phyloP scores from a whole-genome alignment of 2,888 invertebrate genomes.

The Tachina grossa region DNA sequence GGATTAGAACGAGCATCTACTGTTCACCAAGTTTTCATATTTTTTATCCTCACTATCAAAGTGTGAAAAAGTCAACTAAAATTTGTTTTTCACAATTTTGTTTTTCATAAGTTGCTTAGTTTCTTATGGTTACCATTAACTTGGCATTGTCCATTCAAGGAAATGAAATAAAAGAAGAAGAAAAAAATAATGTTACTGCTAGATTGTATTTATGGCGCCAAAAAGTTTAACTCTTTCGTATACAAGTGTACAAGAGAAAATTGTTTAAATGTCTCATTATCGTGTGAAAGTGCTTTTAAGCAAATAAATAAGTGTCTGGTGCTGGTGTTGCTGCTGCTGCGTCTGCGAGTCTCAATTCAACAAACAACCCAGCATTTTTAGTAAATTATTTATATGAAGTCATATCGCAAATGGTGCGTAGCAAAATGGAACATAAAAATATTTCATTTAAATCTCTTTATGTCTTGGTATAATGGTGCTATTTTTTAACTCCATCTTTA shows the following conservation, averaged over 20 bases:
- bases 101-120: constrained; percentile 19
- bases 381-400: constrained; percentile 65
- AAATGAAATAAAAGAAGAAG: constrained; percentile 1
- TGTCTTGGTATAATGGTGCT: neutral
- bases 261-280: constrained; percentile 53
- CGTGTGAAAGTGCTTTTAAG: constrained; percentile 59
- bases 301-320: constrained; percentile 45
- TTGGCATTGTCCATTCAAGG: constrained; percentile 64
- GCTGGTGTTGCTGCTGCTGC: neutral
- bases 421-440: constrained; percentile 23
- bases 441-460: constrained; percentile 19
- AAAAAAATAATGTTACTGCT: constrained; percentile 51
- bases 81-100: constrained; percentile 5
- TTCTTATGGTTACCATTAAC: constrained; percentile 51
- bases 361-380: constrained; percentile 25
- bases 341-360: constrained; percentile 35
- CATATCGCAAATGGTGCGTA: constrained; percentile 63
- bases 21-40: neutral
- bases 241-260: constrained; percentile 10
- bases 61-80: constrained; percentile 63
- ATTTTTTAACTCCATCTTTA: neutral
- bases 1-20: neutral
- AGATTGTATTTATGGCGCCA: constrained; percentile 66
- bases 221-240: constrained; percentile 69
- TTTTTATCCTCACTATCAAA: constrained; percentile 26